Percentiles rank a stretch among this genome's conserved stretches.
These are phyloP conservation scores for Galemys pyrenaicus DNA, from an alignment of 2,113 vertebrate genomes.

Conservation along the genomic window DNA sequence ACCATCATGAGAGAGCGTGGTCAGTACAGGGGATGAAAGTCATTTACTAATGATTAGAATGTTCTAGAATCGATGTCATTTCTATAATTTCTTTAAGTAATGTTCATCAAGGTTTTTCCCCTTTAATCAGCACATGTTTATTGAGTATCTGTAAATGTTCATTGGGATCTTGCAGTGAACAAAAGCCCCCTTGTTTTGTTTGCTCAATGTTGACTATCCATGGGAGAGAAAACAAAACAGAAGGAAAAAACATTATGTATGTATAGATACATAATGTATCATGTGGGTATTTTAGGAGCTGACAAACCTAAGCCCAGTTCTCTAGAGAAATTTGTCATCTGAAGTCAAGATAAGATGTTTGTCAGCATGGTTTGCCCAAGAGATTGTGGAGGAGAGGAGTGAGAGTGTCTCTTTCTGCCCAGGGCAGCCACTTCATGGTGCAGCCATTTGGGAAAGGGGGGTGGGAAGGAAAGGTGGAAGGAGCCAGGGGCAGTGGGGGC, in stretches of 20 bases:
- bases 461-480: neutral
- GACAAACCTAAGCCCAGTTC: neutral
- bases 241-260: constrained; percentile 13
- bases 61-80: constrained; percentile 3
- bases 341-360: neutral
- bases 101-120: neutral
- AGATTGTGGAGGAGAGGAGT: neutral
- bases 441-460: neutral
- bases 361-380: neutral
- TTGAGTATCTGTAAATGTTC: neutral
- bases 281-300: neutral
- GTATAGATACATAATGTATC: neutral
- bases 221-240: neutral
- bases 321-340: constrained; percentile 11
- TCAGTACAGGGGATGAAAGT: neutral
- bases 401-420: neutral
- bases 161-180: neutral
- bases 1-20: neutral
- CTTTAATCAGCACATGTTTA: neutral
- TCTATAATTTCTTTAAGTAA: neutral
- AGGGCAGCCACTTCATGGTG: neutral
- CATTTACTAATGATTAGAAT: neutral
- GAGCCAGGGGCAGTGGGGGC: neutral
- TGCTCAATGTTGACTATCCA: constrained; percentile 20
- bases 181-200: neutral